Evolutionary conservation across 92 coral and sea anemone genomes (phyloP).

Genomic region (Epizoanthus scotinus): DNA sequence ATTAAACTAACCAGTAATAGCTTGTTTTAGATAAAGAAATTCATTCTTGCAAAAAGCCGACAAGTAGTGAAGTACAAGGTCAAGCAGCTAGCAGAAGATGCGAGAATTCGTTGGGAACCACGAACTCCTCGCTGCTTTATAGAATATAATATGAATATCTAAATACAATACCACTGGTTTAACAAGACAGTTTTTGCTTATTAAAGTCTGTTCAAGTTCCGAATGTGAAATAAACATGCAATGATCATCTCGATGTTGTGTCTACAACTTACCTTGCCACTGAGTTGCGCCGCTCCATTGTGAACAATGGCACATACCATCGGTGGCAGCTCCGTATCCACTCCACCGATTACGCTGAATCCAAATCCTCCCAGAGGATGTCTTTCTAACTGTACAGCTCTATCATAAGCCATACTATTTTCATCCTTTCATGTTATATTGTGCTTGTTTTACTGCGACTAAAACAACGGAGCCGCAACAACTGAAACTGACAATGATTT

Average conservation of each 20-base stretch:
- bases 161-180: too few species aligned
- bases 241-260: not conserved
- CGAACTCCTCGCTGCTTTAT: too few species aligned
- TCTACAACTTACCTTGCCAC: constrained; percentile 74
- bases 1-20: too few species aligned
- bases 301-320: constrained; percentile 98
- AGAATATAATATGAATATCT: too few species aligned
- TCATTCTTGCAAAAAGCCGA: too few species aligned
- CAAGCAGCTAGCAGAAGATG: too few species aligned
- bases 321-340: constrained; percentile 96
- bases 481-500: too few species aligned
- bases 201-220: not conserved
- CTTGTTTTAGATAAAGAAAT: too few species aligned
- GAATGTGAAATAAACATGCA: constrained; percentile 11
- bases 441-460: not conserved
- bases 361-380: constrained; percentile 97
- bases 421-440: constrained; percentile 20
- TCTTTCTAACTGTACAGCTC: constrained; percentile 88
- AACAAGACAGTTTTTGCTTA: too few species aligned
- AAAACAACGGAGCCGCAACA: too few species aligned
- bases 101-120: too few species aligned
- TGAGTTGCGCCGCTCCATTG: constrained; percentile 94
- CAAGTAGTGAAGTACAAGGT: too few species aligned
- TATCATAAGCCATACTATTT: constrained; percentile 68
- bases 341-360: constrained; percentile 97